These are phyloP conservation scores for Chromoteleia sp. DNA, from an alignment of 2,888 invertebrate species.

Conservation along the genomic window DNA sequence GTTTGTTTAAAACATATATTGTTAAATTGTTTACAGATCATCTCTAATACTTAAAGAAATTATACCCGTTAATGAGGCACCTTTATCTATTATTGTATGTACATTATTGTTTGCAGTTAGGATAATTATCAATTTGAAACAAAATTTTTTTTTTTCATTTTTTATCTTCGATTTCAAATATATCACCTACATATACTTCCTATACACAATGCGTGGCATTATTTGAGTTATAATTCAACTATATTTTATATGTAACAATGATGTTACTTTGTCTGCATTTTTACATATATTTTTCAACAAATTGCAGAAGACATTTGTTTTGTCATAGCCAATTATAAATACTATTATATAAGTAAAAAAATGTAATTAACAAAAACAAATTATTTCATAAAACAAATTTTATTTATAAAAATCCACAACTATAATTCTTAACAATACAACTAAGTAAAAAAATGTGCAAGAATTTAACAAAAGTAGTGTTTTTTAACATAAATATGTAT, in stretches of 20 bases:
- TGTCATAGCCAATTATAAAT: conserved; percentile 18
- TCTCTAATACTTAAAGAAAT: conserved; percentile 49
- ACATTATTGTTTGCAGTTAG: conserved; percentile 75
- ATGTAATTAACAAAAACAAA: conserved; percentile 23
- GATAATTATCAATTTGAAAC: conserved; percentile 67
- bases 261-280: conserved; percentile 3
- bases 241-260: conserved; percentile 4
- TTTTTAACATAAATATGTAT: not conserved
- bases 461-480: no score
- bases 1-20: conserved; percentile 12
- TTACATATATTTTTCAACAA: conserved; percentile 10
- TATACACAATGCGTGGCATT: conserved; percentile 34
- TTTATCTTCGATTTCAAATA: not conserved
- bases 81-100: conserved; percentile 69
- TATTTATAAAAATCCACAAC: conserved; percentile 8
- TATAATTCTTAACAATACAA: not conserved
- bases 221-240: not conserved
- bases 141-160: not conserved
- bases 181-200: conserved; percentile 14
- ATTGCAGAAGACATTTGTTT: conserved; percentile 15
- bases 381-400: no score
- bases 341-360: conserved; percentile 3
- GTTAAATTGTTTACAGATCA: not conserved
- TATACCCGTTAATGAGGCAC: conserved; percentile 37
- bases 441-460: not conserved